Evolutionary conservation across 1,140 invertebrate genomes (phyloP), one percentile per base, ranked within the genome.

Genomic region (Charaxes varanes): DNA sequence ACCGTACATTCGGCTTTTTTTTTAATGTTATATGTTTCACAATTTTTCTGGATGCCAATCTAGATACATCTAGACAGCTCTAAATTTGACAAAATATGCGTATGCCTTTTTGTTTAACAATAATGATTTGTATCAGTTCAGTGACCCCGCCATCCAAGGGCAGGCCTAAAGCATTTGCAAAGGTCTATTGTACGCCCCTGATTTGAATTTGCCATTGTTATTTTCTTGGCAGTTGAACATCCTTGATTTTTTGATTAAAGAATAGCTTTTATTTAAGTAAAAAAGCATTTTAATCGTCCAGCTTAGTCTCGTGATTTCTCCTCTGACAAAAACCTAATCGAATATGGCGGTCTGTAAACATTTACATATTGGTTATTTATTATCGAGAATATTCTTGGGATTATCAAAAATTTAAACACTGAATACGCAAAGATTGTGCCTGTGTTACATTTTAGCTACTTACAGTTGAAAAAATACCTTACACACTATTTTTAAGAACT

Each of bases 401-500:
- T 13, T 16, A 16, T n/a, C 10, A n/a, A 7, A 23, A 6, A n/a
- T 8, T 1, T 23, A 11, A 12, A 11, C 23, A 31, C 11, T 2
- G 18, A 31, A 31, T 21, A 10, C 12, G 15, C 37, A 41, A 51
- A 44, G 35, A 49, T 45, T 49, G 51, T 57, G 57, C 57, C 54
- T 51, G 50, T 44, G 46, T 44, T 41, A 35, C 23, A 50, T 43
- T 45, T 53, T 46, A 50, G 47, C 47, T 53, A 60, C 47, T 51
- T 62, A 60, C 46, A 53, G 40, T 42, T 53, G 51, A 63, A 35
- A 49, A 41, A 10, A 37, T 46, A 49, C 43, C 50, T 59, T 56
- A 56, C 16, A 21, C 13, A 34, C 46, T 52, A 59, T 36, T 36
- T 27, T 58, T 57, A 53, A 62, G 41, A 53, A 40, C 59, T 72